Conservation (phyloP, 2,113 vertebrate genomes). For the Tachycineta bicolor region DNA sequence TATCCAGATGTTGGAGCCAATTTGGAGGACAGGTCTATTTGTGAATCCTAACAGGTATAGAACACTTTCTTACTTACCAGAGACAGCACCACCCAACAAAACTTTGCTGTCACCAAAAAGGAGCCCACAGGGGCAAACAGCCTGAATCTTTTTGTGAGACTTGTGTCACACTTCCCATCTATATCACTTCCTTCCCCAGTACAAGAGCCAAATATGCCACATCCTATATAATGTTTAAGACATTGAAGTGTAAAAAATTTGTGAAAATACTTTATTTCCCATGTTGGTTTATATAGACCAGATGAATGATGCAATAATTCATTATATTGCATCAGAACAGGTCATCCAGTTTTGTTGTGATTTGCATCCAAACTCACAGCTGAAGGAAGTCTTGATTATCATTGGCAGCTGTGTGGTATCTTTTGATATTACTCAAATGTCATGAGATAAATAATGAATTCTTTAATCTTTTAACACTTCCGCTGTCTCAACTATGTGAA, state of each 20-base stretch:
- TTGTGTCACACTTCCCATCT: not conserved
- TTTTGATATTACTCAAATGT: slow-evolving; percentile 11
- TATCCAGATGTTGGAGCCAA: slow-evolving; percentile 73
- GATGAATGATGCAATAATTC: slow-evolving; percentile 35
- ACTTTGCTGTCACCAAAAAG: not conserved
- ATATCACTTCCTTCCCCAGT: not conserved
- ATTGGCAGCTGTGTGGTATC: slow-evolving; percentile 13
- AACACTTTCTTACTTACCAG: not conserved
- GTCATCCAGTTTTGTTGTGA: not conserved
- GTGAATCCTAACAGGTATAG: not conserved
- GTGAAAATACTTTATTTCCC: not conserved
- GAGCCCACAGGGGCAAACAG: not conserved
- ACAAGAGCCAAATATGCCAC: not conserved
- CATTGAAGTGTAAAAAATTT: not conserved
- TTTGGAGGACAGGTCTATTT: slow-evolving; percentile 47
- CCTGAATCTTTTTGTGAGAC: not conserved
- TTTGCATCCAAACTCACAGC: slow-evolving; percentile 45
- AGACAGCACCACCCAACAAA: not conserved
- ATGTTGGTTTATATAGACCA: not conserved
- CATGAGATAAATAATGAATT: slow-evolving; percentile 25
- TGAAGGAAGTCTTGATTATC: slow-evolving; percentile 43
- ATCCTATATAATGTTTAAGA: not conserved
- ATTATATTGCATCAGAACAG: slow-evolving; percentile 38
- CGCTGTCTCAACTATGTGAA: slow-evolving; percentile 7
- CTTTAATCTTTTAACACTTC: slow-evolving; percentile 39